Conservation (phyloP, 2,888 invertebrate species). For the Cephus spinipes region DNA sequence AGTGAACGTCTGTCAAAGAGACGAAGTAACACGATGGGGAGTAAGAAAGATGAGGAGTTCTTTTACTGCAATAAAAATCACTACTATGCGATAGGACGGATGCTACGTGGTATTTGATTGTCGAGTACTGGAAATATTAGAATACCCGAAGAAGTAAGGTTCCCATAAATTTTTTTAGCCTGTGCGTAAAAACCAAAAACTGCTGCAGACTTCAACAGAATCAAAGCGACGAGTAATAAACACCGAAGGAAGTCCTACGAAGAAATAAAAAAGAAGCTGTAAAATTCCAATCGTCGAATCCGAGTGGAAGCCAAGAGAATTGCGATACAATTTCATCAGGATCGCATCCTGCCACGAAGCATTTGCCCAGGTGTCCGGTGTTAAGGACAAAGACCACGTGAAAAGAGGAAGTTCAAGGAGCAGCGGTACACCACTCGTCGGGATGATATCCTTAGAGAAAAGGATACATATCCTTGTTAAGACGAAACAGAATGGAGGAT, state of each 20-base stretch:
- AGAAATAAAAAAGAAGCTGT: not conserved
- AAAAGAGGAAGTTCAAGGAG: not conserved
- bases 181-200: no score
- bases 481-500: constrained; percentile 26
- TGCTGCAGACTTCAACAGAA: no score
- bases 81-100: not conserved
- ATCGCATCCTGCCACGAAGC: constrained; percentile 9
- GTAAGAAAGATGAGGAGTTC: not conserved
- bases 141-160: not conserved
- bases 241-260: not conserved
- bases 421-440: constrained; percentile 50
- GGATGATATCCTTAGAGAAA: constrained; percentile 34
- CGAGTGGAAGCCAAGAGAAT: constrained; percentile 21
- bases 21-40: not conserved
- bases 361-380: not conserved
- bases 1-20: not conserved
- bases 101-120: not conserved
- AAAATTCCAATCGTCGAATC: not conserved
- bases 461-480: not conserved
- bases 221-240: not conserved
- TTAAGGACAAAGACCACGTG: not conserved
- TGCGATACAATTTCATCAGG: constrained; percentile 29
- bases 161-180: not conserved
- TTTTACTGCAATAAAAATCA: not conserved
- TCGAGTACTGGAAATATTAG: not conserved